phyloP scores from a whole-genome alignment of 2,888 invertebrate species.

The Drosophila kanekoi region DNA sequence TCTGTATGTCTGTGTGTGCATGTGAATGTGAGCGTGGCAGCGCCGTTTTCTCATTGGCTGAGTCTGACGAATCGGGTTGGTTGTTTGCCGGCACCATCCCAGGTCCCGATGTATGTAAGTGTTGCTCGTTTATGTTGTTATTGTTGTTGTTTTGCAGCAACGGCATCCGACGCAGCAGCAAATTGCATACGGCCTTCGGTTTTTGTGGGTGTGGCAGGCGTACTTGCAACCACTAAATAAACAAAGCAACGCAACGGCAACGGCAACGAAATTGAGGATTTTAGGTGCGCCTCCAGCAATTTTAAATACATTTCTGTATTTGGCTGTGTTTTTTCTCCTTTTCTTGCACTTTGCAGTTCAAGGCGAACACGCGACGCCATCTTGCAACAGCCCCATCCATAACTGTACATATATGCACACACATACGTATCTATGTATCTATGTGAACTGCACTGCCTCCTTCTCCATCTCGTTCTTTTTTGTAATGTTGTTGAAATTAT shows the following conservation, averaged over 20 bases:
- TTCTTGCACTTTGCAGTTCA: constrained; percentile 40
- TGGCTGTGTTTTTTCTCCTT: constrained; percentile 35
- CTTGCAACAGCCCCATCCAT: constrained; percentile 47
- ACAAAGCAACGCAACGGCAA: constrained; percentile 47
- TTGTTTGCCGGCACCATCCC: constrained; percentile 60
- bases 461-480: constrained; percentile 24
- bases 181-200: constrained; percentile 48
- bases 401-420: constrained; percentile 29
- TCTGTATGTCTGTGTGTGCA: constrained; percentile 64
- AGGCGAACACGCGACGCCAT: constrained; percentile 47
- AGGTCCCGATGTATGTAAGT: constrained; percentile 30
- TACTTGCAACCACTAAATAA: constrained; percentile 78
- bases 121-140: constrained; percentile 45
- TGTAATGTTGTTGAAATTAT: constrained; percentile 46
- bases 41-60: constrained; percentile 78
- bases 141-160: constrained; percentile 54
- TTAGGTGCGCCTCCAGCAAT: constrained; percentile 43
- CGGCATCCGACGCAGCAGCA: constrained; percentile 52
- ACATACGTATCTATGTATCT: neutral
- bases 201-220: constrained; percentile 64
- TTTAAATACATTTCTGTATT: constrained; percentile 36
- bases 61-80: constrained; percentile 74
- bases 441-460: constrained; percentile 32
- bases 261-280: constrained; percentile 4
- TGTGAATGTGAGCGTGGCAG: constrained; percentile 46